Evolutionary conservation across 2,888 invertebrate species (phyloP), one percentile per base, ranked within the genome.

Genomic region (Julus scanicus): DNA sequence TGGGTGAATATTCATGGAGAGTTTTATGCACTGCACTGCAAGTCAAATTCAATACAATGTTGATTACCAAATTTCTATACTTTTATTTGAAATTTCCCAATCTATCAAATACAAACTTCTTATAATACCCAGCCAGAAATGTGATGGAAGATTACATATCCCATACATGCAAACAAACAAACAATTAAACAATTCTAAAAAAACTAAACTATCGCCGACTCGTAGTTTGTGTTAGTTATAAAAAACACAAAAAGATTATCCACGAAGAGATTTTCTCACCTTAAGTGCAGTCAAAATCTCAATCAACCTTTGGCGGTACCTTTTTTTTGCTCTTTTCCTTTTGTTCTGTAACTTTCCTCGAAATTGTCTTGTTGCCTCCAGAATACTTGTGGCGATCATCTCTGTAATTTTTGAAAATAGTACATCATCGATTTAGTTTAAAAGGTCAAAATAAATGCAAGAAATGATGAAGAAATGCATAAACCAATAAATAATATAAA

Each of bases 351-450:
- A 53, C 57, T 88, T 88, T 88, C 71, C 83, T 49, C 6, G 88
- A 86, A 63, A 87, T 49, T 3, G 89, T 89, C 44, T 89, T 89
- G 37, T 44, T 57, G 20, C 15, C 20, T 15, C 89, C 89, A 17
- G 37, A 37, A 85, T 88, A 89, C 83, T 89, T 89, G 11, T 89
- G 89, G 11, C 48, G 44, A 85, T 89, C 89, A 63, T 87, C 87
- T 44, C 89, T 89, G 85, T 20, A 87, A 80, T 85, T 44, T 44
- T 20, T 20, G 11, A 85, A 48, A 13, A 85, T 8, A 2, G 29
- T 29, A 9, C 84, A 44, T 17, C 84, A 44, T 17, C 6, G 29
- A 6, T 17, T 37, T 84, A 40, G 13, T 84, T 44, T 44, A 44
- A 44, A 8, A 44, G 2, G 17, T 39, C 15, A 83, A 39, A 83